Base-by-base conservation (phyloP, 2,797 vertebrate genomes). In the Anabacerthia variegaticeps region DNA sequence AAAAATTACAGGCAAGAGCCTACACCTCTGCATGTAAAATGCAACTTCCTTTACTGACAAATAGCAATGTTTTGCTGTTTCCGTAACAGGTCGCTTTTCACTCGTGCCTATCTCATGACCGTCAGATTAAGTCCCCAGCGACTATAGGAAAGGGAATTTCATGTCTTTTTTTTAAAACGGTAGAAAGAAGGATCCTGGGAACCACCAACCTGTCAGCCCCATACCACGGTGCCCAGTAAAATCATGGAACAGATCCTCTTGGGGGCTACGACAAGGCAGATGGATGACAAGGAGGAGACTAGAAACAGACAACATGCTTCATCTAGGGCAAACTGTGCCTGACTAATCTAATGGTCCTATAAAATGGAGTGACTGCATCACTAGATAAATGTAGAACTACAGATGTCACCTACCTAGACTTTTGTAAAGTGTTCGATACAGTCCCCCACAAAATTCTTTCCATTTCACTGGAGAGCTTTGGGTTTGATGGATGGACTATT, bases 111-210 rank as follows among this genome's bases (percentile, higher is more conserved):
- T 58, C 7, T 71, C 19, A 65, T 0, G 2, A 18, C 34, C 76
- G 24, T 16, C 30, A 56, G 24, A 21, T 1, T 0, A 84, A 81
- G 27, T 9, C n/a, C 12, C 4, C 17, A 24, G 11, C 14, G 30
- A 76, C n/a, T 52, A 34, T 2, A 69, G 2, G 6, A 91, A 88
- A 58, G 7, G 2, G 5, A 80, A 8, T 27, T 72, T 2, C 4
- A 4, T 4, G 6, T 1, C 6, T 5, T 32, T 71, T 43, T 49
- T n/a, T 48, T 3, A 34, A 48, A 49, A 51, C 2, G 6, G 3
- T 28, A 36, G 69, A 67, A 80, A 67, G 9, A 84, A 72, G 8
- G 7, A 84, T 15, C 2, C 6, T 26, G 17, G 22, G 37, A 76
- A 55, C 23, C 37, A 83, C 24, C 15, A 68, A 48, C 5, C 26